Base-by-base conservation (phyloP, 2,888 invertebrate genomes). In the Stenodema calcarata region DNA sequence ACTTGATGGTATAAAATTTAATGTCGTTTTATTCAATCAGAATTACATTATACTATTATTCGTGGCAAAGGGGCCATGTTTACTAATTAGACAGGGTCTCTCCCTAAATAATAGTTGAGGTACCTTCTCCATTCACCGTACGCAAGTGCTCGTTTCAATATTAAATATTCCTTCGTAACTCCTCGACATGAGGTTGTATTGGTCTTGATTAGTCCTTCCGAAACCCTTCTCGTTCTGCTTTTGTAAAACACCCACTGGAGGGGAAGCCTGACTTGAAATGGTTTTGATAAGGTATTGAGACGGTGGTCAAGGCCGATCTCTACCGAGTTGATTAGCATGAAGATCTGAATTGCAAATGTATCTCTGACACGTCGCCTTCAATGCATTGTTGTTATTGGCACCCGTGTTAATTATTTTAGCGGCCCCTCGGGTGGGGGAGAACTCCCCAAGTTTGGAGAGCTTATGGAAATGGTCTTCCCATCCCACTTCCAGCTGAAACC, bases 301-400 rank as follows among this genome's bases (percentile, higher is more conserved):
- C 18, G 75, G 11, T 42, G 75, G 75, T 41, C 75, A 75, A 41
- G 75, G 35, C 23, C 35, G 35, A 35, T 35, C 18, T 30, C 27
- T 70, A 6, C n/a, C 35, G 11, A 62, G 23, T 62, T 62, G 62
- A 62, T 62, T 62, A 62, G 35, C 75, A 75, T 75, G 18, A 75
- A 75, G n/a, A 75, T 75, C 35, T 75, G 75, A 75, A 30, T 75
- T 75, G 75, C 75, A 30, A 75, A 75, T 75, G n/a, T 42, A 75
- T 75, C 35, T 16, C 30, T 75, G 75, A 75, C 75, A 75, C 75
- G 35, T 41, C 73, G 18, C 16, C 75, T 35, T 35, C 30, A 35
- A 35, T 75, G 35, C 75, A 30, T 75, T 75, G 75, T 75, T 75
- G 75, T 75, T n/a, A 41, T 75, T 41, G 35, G 35, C 41, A 42